Evolutionary conservation across 2,113 vertebrate species (phyloP).

Genomic region (Aviceda subcristata): DNA sequence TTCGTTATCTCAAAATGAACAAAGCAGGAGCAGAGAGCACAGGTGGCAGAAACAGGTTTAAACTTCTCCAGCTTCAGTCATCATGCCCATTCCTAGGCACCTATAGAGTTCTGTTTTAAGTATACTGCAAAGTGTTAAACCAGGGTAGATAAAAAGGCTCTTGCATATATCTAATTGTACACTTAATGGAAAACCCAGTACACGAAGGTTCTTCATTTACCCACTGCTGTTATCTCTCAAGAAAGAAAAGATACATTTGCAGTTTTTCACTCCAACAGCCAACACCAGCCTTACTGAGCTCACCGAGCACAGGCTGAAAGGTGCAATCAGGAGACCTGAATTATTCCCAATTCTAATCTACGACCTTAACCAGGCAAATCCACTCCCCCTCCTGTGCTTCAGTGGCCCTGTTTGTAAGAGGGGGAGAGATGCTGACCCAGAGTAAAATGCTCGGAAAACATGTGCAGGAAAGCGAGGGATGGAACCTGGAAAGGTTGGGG

Average conservation of each 20-base stretch:
- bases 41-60: rapidly evolving
- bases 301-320: neutral
- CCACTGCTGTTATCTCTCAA: neutral
- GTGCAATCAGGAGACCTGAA: neutral
- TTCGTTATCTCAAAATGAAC: neutral
- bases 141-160: neutral
- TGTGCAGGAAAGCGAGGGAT: rapidly evolving
- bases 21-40: neutral
- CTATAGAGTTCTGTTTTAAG: neutral
- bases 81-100: rapidly evolving
- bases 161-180: neutral
- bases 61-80: neutral
- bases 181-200: neutral
- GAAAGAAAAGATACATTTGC: neutral
- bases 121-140: neutral
- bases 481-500: neutral
- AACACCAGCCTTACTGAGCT: neutral
- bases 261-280: neutral
- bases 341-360: neutral
- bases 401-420: rapidly evolving
- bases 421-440: neutral
- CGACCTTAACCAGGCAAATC: neutral
- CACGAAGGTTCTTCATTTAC: neutral
- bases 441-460: rapidly evolving
- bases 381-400: neutral